phyloP scores from a whole-genome alignment of 2,113 vertebrate species.

The Toxotes chatareus region DNA sequence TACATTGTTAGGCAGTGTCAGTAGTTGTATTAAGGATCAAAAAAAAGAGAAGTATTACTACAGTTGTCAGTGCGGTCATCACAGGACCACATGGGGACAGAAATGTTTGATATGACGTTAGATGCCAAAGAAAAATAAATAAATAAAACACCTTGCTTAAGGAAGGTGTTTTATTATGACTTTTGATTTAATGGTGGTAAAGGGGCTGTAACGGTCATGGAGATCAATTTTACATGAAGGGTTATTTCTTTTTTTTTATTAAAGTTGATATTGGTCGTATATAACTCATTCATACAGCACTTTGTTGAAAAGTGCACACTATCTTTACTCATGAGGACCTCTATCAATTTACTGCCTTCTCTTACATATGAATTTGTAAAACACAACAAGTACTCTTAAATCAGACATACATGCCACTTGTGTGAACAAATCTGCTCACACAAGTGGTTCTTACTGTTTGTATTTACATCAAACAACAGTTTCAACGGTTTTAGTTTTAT shows the following conservation, averaged over 20 bases:
- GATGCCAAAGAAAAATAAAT: too few relatives aligned
- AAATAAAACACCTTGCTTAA: too few relatives aligned
- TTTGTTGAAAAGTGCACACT: background rate
- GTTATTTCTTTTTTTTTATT: background rate
- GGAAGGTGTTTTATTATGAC: background rate
- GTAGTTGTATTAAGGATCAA: background rate
- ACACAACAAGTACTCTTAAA: background rate
- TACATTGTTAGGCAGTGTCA: slow-evolving; percentile 16
- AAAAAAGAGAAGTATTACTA: too few relatives aligned
- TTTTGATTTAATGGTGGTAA: background rate
- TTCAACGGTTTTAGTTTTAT: background rate
- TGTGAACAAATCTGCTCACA: background rate
- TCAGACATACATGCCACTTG: background rate
- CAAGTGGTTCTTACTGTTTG: too few relatives aligned
- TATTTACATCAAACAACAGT: background rate
- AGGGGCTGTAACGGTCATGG: background rate
- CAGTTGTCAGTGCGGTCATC: too few relatives aligned
- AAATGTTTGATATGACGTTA: too few relatives aligned
- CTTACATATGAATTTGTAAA: too few relatives aligned
- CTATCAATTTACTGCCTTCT: too few relatives aligned
- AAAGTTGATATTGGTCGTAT: background rate
- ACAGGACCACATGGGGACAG: too few relatives aligned
- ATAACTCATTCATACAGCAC: background rate
- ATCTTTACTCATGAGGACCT: background rate
- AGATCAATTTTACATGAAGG: background rate